These are phyloP conservation scores for Apis mellifera DNA, from an alignment of 1,140 invertebrate species.

Conservation along the genomic window Amel_HAv3.1 CM009934.2:10917501-10918000, in stretches of 20 bases:
- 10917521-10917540: neutral
- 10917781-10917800: constrained; percentile 64
- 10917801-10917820: constrained; percentile 68
- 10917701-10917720: constrained; percentile 71
- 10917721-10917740: constrained; percentile 79
- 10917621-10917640: constrained; percentile 48
- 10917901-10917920: constrained; percentile 12
- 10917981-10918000: neutral
- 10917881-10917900: constrained; percentile 37
- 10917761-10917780: constrained; percentile 49
- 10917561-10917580: constrained; percentile 43
- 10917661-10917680: constrained; percentile 32
- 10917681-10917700: constrained; percentile 6
- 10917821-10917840: constrained; percentile 73
- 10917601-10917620: constrained; percentile 54
- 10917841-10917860: constrained; percentile 71
- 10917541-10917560: constrained; percentile 45
- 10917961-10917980: too few species aligned
- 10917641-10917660: constrained; percentile 75
- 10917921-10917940: neutral
- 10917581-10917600: constrained; percentile 22
- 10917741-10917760: constrained; percentile 62
- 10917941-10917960: neutral
- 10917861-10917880: constrained; percentile 58
- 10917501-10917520: neutral